Evolutionary conservation across 2,888 invertebrate species (phyloP), one percentile per base, ranked within the genome.

Genomic region (Oasisia sp.): DNA sequence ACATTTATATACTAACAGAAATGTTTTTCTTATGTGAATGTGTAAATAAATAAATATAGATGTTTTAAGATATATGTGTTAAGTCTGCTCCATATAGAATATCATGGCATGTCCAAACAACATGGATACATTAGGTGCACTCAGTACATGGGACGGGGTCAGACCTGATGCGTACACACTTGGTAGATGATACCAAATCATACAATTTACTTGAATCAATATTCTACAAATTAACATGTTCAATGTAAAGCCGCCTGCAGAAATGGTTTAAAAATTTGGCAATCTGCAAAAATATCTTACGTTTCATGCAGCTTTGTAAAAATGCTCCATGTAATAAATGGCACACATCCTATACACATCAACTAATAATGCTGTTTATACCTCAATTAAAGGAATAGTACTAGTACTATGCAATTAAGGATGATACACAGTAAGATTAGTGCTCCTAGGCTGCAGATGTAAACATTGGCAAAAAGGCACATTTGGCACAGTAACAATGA

Each of bases 391-490:
- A 12, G 50, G 50, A 9, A 50, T 50, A 50, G 50, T 50, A 50
- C 14, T 50, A 50, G 50, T 50, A 50, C 14, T 50, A 50, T 9
- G 9, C 50, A 50, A 19, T 74, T 27, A 74, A 74, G 0, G 19
- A 7, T 74, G 14, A 74, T 19, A 74, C 74, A 74, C 19, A 74
- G 19, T 19, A 74, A 7, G 19, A 27, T 74, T 3, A 27, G 27
- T 2, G 74, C 3, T 27, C n/a, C 74, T 74, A 19, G 27, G 27
- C 74, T 74, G 74, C 74, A 74, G 74, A 27, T 74, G 27, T 74
- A 74, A 74, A 74, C 74, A 74, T 27, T 74, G 74, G 74, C 74
- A 74, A 27, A 74, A 74, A 74, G 74, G 74, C 74, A 74, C 74
- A 74, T 74, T 74, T 74, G 74, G 74, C 74, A 74, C 74, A 74